Evolutionary conservation across 2,797 vertebrate species (phyloP).

Genomic region (Iguana delicatissima): DNA sequence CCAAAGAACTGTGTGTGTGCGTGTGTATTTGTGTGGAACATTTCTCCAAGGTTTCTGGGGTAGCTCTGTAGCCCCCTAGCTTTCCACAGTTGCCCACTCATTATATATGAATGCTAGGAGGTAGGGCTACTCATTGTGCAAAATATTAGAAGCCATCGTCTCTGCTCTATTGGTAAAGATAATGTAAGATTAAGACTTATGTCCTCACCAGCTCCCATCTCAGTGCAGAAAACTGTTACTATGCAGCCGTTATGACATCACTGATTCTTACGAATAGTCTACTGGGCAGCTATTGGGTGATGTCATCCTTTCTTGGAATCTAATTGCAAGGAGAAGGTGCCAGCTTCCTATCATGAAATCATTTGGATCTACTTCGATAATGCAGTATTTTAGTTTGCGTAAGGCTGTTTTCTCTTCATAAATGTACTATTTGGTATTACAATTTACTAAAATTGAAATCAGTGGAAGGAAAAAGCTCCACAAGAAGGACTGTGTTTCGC

Average conservation of each 20-base stretch:
- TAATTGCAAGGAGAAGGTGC: not conserved
- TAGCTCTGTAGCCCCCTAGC: no score
- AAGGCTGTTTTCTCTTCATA: conserved; percentile 43
- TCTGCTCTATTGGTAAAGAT: no score
- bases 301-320: not conserved
- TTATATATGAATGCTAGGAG: no score
- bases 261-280: not conserved
- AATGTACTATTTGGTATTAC: conserved; percentile 41
- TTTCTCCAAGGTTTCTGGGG: no score
- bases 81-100: no score
- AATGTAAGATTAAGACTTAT: not conserved
- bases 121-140: no score
- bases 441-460: conserved; percentile 56
- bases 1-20: no score
- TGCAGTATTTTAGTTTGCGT: conserved; percentile 22
- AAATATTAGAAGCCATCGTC: no score
- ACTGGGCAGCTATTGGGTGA: not conserved
- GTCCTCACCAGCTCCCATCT: not conserved
- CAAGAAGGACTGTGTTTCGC: conserved; percentile 49
- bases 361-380: conserved; percentile 51
- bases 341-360: not conserved
- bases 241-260: not conserved
- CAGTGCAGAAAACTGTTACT: not conserved
- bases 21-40: no score
- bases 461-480: conserved; percentile 50